Conservation (phyloP, 2,888 invertebrate species). For the Panzeria rudis region DNA sequence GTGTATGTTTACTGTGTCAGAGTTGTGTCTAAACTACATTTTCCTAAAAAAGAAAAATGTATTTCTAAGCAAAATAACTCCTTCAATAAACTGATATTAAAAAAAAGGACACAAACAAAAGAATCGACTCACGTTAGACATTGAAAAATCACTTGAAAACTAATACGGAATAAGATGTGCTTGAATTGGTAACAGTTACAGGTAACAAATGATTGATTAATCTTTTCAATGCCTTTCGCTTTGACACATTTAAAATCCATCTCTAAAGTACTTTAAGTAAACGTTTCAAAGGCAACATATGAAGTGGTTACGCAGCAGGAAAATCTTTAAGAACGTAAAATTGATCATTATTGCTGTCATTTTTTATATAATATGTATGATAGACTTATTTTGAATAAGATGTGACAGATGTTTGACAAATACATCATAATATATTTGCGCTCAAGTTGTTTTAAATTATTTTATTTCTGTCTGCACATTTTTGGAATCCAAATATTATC, state of each 20-base stretch:
- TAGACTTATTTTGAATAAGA: no score
- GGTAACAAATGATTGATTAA: constrained; percentile 20
- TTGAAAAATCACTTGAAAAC: constrained; percentile 13
- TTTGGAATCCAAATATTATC: no score
- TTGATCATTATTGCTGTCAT: no score
- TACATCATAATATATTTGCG: no score
- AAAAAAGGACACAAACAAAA: background rate
- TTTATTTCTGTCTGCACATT: no score
- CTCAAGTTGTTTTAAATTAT: no score
- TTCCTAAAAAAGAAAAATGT: background rate
- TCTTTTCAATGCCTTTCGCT: background rate
- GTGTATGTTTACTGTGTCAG: background rate
- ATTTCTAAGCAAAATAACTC: background rate
- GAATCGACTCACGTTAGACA: background rate
- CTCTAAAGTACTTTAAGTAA: background rate
- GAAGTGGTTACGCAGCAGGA: background rate
- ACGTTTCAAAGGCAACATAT: background rate
- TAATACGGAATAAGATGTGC: background rate
- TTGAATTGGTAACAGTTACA: background rate
- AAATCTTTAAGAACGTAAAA: background rate
- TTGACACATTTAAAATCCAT: background rate
- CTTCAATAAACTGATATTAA: background rate
- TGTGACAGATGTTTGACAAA: no score
- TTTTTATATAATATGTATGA: no score
- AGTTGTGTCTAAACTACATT: background rate